Conservation (phyloP, 2,113 vertebrate species). For the Anas platyrhynchos region DNA sequence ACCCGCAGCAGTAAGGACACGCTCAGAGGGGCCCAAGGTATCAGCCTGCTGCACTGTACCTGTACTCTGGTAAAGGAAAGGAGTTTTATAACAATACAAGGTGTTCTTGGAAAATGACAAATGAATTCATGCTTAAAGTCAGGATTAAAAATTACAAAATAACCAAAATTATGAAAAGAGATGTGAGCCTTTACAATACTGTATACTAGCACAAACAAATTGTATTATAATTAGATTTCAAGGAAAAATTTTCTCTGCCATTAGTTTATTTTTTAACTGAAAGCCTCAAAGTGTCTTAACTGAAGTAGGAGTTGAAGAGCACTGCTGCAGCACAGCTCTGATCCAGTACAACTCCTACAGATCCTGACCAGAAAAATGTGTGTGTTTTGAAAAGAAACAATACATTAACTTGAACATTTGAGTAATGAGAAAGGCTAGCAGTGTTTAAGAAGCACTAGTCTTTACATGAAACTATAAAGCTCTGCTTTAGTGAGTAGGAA, state of each 20-base stretch:
- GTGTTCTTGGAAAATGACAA: neutral
- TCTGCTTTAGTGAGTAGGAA: neutral
- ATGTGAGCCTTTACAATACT: neutral
- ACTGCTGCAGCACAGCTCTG: neutral
- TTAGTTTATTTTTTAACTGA: neutral
- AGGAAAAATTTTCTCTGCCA: neutral
- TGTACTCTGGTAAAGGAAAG: neutral
- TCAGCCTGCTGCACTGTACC: neutral
- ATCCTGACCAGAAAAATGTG: neutral
- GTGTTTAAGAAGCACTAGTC: neutral
- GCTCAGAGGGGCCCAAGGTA: accelerated
- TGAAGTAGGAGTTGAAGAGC: neutral
- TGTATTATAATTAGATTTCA: neutral
- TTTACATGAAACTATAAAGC: neutral
- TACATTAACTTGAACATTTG: neutral
- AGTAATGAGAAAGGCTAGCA: neutral
- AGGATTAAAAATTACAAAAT: neutral
- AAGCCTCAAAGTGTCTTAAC: neutral
- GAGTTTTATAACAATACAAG: neutral
- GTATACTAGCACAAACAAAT: neutral
- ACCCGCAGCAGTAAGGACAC: accelerated
- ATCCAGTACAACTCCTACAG: neutral
- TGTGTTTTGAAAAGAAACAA: neutral
- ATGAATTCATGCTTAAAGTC: neutral
- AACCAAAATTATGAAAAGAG: neutral